Conservation (phyloP, 2,797 vertebrate genomes). For the Esox lucius region DNA sequence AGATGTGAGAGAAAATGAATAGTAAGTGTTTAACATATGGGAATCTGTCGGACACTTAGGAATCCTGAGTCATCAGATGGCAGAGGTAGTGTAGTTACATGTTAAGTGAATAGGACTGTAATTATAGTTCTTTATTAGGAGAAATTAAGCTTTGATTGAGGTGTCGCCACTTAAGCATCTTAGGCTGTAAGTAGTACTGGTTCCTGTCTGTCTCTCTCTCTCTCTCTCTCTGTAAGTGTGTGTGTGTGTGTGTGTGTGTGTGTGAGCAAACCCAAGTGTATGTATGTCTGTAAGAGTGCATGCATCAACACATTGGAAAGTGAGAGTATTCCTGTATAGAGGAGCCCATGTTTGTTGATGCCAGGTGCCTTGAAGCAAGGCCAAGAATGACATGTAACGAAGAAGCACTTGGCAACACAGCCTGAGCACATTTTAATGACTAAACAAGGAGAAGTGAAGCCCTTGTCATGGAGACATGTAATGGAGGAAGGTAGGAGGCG, state of each 20-base stretch:
- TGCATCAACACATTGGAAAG: neutral
- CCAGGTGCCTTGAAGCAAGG: neutral
- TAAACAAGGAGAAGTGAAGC: neutral
- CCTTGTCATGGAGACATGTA: neutral
- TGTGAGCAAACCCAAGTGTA: neutral
- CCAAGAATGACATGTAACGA: neutral
- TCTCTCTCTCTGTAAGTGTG: neutral
- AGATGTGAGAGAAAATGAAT: neutral
- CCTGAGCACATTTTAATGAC: neutral
- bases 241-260: neutral
- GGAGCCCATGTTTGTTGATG: neutral
- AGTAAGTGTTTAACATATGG: neutral
- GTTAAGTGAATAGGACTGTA: neutral
- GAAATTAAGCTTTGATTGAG: constrained; percentile 25
- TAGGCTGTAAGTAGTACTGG: neutral
- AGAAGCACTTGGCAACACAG: neutral
- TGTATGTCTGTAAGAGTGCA: neutral
- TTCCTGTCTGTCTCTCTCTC: neutral
- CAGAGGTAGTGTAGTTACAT: neutral
- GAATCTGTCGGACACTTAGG: neutral
- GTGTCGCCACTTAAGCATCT: neutral
- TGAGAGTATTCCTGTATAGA: neutral
- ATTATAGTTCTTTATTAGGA: constrained; percentile 5
- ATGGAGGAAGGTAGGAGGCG: neutral
- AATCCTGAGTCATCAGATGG: neutral